Percentiles rank a stretch among this genome's conserved stretches.
Conservation (phyloP, 2,797 vertebrate genomes). For the Pseudocheirus occidentalis region DNA sequence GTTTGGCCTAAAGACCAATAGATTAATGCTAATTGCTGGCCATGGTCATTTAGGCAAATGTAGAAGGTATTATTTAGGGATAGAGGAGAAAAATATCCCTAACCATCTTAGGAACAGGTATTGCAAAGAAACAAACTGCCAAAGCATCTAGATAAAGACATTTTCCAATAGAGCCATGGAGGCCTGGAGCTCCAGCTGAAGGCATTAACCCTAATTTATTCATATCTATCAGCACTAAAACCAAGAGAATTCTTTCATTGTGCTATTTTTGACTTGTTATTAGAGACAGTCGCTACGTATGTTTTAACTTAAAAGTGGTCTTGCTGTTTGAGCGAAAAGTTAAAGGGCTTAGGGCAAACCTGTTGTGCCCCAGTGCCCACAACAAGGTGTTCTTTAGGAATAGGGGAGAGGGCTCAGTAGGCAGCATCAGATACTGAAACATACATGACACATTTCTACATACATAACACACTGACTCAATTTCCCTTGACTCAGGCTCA, state of each 20-base stretch:
- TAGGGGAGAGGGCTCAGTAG: not conserved
- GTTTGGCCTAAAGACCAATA: not conserved
- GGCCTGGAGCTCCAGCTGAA: not conserved
- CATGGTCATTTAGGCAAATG: not conserved
- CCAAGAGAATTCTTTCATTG: not conserved
- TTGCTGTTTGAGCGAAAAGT: not conserved
- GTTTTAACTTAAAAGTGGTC: not conserved
- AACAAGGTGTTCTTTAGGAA: not conserved
- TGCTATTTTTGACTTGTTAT: not conserved
- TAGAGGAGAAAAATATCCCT: not conserved
- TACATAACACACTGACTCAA: not conserved
- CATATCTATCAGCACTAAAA: not conserved
- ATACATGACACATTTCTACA: not conserved
- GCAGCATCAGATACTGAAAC: not conserved
- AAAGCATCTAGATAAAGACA: not conserved
- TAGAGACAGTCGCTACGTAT: not conserved
- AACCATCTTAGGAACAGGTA: not conserved
- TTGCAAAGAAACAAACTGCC: not conserved
- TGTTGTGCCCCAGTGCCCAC: not conserved
- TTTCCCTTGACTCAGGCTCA: not conserved
- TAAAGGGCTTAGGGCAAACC: not conserved
- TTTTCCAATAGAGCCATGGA: not conserved
- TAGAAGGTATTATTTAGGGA: not conserved
- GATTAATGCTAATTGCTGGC: not conserved
- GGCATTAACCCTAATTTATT: not conserved